A percentile compares a stretch with the other conserved stretches of the same genome.
These are phyloP conservation scores for Brachionus rubens DNA, from an alignment of 1,140 invertebrate genomes.

Conservation along the genomic window DNA sequence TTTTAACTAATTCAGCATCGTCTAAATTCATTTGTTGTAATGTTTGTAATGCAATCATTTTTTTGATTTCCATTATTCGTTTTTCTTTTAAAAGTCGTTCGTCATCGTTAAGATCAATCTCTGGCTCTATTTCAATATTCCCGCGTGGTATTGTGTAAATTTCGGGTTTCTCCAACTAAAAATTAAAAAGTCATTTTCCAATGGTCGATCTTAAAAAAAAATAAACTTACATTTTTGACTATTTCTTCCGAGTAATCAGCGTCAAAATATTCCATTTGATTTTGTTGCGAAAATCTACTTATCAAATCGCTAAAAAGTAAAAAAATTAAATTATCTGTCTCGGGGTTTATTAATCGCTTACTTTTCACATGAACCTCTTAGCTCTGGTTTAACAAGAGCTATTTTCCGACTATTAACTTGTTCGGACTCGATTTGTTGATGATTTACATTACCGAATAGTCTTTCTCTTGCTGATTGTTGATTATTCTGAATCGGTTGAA, in stretches of 20 bases:
- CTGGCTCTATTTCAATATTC: slow-evolving; percentile 42
- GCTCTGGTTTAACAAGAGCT: slow-evolving; percentile 42
- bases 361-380: slow-evolving; percentile 20
- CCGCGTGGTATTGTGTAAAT: slow-evolving; percentile 19
- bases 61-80: slow-evolving; percentile 29
- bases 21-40: slow-evolving; percentile 39
- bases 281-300: slow-evolving; percentile 38
- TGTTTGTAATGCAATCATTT: slow-evolving; percentile 44
- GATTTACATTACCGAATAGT: slow-evolving; percentile 37
- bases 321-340: neutral
- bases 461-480: slow-evolving; percentile 32
- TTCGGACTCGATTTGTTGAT: slow-evolving; percentile 18
- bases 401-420: slow-evolving; percentile 14
- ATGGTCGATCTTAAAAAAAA: neutral
- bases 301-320: neutral
- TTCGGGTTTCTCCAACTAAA: slow-evolving; percentile 18
- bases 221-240: slow-evolving; percentile 11
- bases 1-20: no score
- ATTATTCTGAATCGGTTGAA: slow-evolving; percentile 23
- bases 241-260: slow-evolving; percentile 45
- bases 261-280: slow-evolving; percentile 46
- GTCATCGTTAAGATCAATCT: slow-evolving; percentile 35
- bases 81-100: slow-evolving; percentile 29
- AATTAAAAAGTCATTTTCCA: neutral
- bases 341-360: neutral